A percentile compares a stretch with the other conserved stretches of the same genome.
Evolutionary conservation across 2,888 invertebrate genomes (phyloP).

Genomic region (Papilio elwesi): DNA sequence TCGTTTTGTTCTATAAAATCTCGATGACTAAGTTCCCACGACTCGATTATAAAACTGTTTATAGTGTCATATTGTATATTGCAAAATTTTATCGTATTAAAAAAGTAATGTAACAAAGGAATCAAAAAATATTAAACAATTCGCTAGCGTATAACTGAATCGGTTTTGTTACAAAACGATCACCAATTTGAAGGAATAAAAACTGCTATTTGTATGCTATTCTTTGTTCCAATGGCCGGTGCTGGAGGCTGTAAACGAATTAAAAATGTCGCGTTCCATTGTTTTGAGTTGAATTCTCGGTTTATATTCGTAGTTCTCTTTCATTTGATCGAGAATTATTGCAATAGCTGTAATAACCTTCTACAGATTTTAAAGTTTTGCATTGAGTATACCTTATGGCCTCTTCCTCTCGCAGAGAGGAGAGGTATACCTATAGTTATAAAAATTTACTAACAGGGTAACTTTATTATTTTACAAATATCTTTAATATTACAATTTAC

Average conservation of each 20-base stretch:
- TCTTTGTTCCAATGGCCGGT: slow-evolving; percentile 20
- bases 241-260: slow-evolving; percentile 28
- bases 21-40: no score
- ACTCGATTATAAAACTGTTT: not conserved
- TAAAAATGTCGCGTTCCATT: slow-evolving; percentile 14
- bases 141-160: slow-evolving; percentile 14
- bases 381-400: no score
- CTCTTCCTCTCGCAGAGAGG: no score
- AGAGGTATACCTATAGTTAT: no score
- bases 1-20: no score
- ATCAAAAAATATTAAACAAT: slow-evolving; percentile 1
- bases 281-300: slow-evolving; percentile 14
- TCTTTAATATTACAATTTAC: no score
- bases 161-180: slow-evolving; percentile 26
- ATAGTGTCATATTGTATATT: not conserved
- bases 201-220: slow-evolving; percentile 18
- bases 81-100: not conserved
- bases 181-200: slow-evolving; percentile 28
- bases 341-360: not conserved
- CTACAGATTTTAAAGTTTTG: not conserved
- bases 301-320: slow-evolving; percentile 5
- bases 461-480: no score
- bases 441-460: no score
- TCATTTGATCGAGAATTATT: slow-evolving; percentile 15
- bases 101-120: slow-evolving; percentile 3